Base-by-base conservation (phyloP, 1,140 invertebrate genomes). In the Cotesia glomerata region DNA sequence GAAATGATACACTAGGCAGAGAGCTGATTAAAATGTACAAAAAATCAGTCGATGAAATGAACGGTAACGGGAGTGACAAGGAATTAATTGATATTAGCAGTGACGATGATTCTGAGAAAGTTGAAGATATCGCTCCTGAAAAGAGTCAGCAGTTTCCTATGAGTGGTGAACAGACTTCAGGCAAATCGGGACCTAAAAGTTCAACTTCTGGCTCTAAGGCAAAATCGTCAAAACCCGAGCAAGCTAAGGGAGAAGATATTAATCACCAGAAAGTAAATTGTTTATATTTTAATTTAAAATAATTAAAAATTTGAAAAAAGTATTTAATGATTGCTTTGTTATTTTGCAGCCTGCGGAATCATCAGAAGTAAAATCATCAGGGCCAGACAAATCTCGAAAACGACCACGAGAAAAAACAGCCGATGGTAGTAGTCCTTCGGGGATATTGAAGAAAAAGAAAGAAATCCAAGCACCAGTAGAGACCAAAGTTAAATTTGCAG, bases 401-500 rank as follows among this genome's bases (percentile, higher is more conserved):
- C 80, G 87, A 64, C 66, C 82, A 58, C 77, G 85, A 9, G 80
- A 86, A 5, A 81, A 84, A 72, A 76, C 89, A 78, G n/a, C 83
- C 85, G 62, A 85, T 87, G 75, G 75, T 69, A 76, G 49, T 69
- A 76, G 49, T 69, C n/a, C 64, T 36, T 69, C 35, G 66, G 64
- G 26, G 14, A 68, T 67, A 52, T 76, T 80, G 71, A 75, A 82
- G 72, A 82, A 78, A 74, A 77, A 84, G 72, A 79, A 77, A 73
- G 81, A 82, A 18, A 51, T 79, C 51, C 76, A 76, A 54, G 52
- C 81, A 26, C 69, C 73, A 34, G 14, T 69, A 71, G 80, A 82
- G 36, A 84, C 89, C 11, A 89, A 88, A 78, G 83, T 91, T n/a
- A 91, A 88, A 79, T 92, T 95, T 80, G 86, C 90, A 4, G 91